phyloP scores from a whole-genome alignment of 2,888 invertebrate genomes.

The Odontothrips loti region DNA sequence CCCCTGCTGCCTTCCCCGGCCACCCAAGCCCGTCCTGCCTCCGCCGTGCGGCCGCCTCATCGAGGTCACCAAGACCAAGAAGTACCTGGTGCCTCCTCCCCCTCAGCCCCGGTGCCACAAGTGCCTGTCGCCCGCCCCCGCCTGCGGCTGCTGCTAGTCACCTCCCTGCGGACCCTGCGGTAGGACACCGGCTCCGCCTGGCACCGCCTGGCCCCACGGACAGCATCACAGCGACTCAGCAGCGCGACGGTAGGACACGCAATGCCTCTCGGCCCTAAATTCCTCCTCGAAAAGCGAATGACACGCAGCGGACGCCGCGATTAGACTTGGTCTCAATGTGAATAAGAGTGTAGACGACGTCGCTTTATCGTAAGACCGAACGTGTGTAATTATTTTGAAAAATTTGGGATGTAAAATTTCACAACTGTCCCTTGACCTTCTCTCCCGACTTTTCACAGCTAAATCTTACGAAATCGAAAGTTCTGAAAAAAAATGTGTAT shows the following conservation, averaged over 20 bases:
- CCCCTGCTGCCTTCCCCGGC: neutral
- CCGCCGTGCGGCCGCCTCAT: conserved; percentile 7
- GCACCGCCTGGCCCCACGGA: neutral
- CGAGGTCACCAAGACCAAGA: conserved; percentile 6
- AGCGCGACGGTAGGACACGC: neutral
- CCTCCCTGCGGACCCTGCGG: neutral
- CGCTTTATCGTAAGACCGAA: too few relatives aligned
- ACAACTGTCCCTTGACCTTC: too few relatives aligned
- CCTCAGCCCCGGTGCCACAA: neutral
- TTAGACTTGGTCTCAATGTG: too few relatives aligned
- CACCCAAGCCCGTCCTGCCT: neutral
- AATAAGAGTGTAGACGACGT: too few relatives aligned
- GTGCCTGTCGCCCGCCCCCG: conserved; percentile 5
- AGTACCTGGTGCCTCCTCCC: neutral
- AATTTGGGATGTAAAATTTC: too few relatives aligned
- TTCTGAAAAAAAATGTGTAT: too few relatives aligned
- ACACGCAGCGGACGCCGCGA: too few relatives aligned
- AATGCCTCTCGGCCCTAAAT: too few relatives aligned
- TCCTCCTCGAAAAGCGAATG: too few relatives aligned
- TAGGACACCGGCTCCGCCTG: neutral
- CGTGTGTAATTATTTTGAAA: too few relatives aligned
- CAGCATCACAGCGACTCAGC: neutral
- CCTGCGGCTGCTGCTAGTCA: neutral
- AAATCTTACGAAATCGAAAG: too few relatives aligned
- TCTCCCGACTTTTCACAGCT: too few relatives aligned